Evolutionary conservation across 1,140 invertebrate genomes (phyloP).

Genomic region (Apis mellifera): Amel_HAv3.1 CM009931.2:15173001-15173500

Average conservation of each 20-base stretch:
- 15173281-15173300: slow-evolving; percentile 6
- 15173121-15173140: background rate
- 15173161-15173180: background rate
- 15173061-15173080: slow-evolving; percentile 9
- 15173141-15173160: background rate
- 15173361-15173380: background rate
- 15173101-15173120: slow-evolving; percentile 28
- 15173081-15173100: slow-evolving; percentile 45
- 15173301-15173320: background rate
- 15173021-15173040: background rate
- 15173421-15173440: background rate
- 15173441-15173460: slow-evolving; percentile 10
- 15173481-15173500: slow-evolving; percentile 39
- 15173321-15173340: background rate
- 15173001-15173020: background rate
- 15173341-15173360: background rate
- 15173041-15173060: background rate
- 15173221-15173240: slow-evolving; percentile 8
- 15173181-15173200: background rate
- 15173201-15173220: background rate
- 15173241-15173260: slow-evolving; percentile 23
- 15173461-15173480: background rate
- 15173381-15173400: background rate
- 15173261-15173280: slow-evolving; percentile 24
- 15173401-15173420: background rate